Conservation (phyloP, 1,140 invertebrate genomes). For the Trichonephila clavata region DNA sequence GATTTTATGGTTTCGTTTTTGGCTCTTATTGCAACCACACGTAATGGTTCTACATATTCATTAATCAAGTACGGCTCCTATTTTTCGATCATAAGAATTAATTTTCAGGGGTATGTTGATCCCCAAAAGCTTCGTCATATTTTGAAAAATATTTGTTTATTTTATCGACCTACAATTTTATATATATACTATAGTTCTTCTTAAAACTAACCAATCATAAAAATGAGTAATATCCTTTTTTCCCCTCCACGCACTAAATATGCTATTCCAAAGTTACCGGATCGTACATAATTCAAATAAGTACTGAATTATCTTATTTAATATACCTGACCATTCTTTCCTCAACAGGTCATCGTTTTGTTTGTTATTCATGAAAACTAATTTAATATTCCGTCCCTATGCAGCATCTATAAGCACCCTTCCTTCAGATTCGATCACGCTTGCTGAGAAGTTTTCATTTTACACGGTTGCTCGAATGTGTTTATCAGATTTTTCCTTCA, state of each 20-base stretch:
- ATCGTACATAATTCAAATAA: not conserved
- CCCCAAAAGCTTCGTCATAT: too few relatives aligned
- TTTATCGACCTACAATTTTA: too few relatives aligned
- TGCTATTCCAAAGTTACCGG: not conserved
- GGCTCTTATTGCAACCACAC: too few relatives aligned
- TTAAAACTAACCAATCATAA: not conserved
- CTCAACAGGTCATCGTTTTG: not conserved
- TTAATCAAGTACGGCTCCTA: too few relatives aligned
- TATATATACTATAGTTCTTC: too few relatives aligned
- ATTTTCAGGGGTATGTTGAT: too few relatives aligned
- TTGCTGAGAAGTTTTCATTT: not conserved
- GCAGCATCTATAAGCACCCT: not conserved
- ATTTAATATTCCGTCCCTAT: not conserved
- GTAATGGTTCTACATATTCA: too few relatives aligned
- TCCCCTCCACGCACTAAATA: not conserved
- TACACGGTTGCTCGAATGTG: not conserved
- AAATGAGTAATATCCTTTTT: not conserved
- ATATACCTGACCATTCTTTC: not conserved
- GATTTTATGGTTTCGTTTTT: too few relatives aligned
- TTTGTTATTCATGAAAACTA: not conserved
- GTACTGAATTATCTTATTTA: not conserved
- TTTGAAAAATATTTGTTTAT: too few relatives aligned
- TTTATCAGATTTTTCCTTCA: not conserved
- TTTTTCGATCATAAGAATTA: too few relatives aligned
- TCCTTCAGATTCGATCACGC: not conserved